phyloP scores from a whole-genome alignment of 2,888 invertebrate species.

The Cephus nigrinus region DNA sequence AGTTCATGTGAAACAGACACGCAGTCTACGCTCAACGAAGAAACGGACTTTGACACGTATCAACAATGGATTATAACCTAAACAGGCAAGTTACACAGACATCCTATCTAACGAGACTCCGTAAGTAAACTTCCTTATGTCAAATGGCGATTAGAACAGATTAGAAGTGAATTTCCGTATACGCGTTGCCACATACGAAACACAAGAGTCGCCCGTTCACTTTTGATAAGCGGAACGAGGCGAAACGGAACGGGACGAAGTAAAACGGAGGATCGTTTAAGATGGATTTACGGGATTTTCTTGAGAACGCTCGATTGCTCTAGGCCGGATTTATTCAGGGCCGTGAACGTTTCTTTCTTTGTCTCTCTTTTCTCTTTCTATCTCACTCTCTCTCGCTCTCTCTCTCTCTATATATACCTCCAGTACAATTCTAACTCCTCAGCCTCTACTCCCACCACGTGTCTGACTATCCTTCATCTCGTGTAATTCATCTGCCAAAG shows the following conservation, averaged over 20 bases:
- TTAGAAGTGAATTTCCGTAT: neutral
- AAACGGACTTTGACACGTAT: neutral
- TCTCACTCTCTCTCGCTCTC: neutral
- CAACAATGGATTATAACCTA: neutral
- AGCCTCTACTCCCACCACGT: neutral
- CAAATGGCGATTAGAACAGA: neutral
- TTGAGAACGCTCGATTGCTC: neutral
- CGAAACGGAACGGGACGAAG: neutral
- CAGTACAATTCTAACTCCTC: neutral
- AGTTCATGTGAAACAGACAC: neutral
- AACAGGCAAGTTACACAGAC: neutral
- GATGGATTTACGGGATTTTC: neutral
- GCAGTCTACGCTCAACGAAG: neutral
- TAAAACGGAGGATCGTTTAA: neutral
- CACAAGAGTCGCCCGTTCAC: neutral
- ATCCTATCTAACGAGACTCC: neutral
- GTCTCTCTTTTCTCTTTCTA: conserved; percentile 3
- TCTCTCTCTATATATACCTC: neutral
- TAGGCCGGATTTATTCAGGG: neutral
- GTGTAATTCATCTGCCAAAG: too few species aligned
- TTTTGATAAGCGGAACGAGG: neutral
- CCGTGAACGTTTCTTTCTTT: neutral
- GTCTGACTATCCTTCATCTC: neutral
- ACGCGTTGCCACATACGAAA: neutral
- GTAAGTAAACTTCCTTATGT: neutral